phyloP scores from a whole-genome alignment of 2,797 vertebrate genomes.

The Melanotaenia trifasciata region DNA sequence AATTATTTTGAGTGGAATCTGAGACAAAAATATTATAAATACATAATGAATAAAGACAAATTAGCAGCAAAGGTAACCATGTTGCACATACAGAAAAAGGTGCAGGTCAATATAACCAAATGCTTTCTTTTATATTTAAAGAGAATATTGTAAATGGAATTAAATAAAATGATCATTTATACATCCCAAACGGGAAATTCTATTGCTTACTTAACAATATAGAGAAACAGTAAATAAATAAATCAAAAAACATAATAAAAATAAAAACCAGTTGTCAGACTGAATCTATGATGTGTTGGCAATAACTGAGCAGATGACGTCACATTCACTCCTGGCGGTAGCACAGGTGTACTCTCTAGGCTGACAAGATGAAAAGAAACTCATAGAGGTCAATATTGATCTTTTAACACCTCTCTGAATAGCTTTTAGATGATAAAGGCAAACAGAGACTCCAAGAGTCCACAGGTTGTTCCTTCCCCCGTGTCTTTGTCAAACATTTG shows the following conservation, averaged over 20 bases:
- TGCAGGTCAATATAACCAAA: constrained; percentile 23
- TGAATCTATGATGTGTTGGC: too few relatives aligned
- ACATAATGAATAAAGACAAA: constrained; percentile 22
- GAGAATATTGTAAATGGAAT: not conserved
- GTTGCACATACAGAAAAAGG: constrained; percentile 1
- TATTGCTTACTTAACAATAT: not conserved
- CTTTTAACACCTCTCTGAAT: not conserved
- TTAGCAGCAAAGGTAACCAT: constrained; percentile 16
- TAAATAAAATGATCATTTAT: not conserved
- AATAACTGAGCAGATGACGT: not conserved
- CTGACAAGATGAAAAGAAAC: not conserved
- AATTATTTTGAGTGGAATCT: constrained; percentile 14
- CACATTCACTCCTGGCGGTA: too few relatives aligned
- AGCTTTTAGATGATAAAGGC: not conserved
- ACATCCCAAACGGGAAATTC: not conserved
- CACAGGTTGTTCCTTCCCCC: not conserved
- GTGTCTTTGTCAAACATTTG: not conserved
- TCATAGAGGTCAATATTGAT: not conserved
- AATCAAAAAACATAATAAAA: not conserved
- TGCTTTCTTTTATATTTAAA: not conserved
- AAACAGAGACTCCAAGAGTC: not conserved
- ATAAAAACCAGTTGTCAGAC: not conserved
- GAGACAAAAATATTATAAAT: constrained; percentile 15
- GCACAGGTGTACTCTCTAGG: not conserved
- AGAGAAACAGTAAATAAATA: not conserved